Base-by-base conservation (phyloP, 2,797 vertebrate species). In the Sparus aurata region DNA sequence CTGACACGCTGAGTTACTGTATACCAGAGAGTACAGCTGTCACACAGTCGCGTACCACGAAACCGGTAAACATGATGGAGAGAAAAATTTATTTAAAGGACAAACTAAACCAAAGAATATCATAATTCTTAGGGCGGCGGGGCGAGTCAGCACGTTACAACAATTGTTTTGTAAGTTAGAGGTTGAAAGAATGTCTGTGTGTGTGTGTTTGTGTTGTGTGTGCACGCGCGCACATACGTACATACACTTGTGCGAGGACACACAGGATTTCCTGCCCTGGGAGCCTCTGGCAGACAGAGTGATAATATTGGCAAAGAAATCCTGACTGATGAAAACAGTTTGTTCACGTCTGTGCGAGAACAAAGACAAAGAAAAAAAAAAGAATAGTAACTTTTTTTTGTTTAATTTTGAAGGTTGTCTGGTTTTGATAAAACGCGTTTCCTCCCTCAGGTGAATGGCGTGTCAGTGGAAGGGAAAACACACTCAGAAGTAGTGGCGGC, bases 401-500 rank as follows among this genome's bases (percentile, higher is more conserved):
- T 63, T 41, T 15, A 4, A 16, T 27, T 45, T 66, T 57, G 5
- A 69, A 50, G 25, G 22, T 13, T 69, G 68, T 76, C 50, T 64
- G 68, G 16, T 12, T 11, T 0, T 20, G 20, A 76, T 53, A 45
- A 11, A 1, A 22, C 3, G 1, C 58, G 0, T 68, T 18, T 62
- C 11, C 58, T 13, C 69, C 53, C 71, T 12, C 95, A 99, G 98
- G 98, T 99, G 89, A 98, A 98, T 0, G 95, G 95, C 0, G 59
- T 94, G 41, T 90, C 89, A 0, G 88, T 99, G 94, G 96, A 97
- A 62, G 97, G 96, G 77, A 98, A 96, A 88, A 96, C 95, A 8
- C 98, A 99, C 0, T 94, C 95, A 0, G 96, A 98, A 0, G 97
- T 99, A 22, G 98, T 99, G 67, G 89, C 95, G 0, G 92, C 94